Evolutionary conservation across 2,888 invertebrate genomes (phyloP), one percentile per base, ranked within the genome.

Genomic region (Zaprionus bogoriensis): DNA sequence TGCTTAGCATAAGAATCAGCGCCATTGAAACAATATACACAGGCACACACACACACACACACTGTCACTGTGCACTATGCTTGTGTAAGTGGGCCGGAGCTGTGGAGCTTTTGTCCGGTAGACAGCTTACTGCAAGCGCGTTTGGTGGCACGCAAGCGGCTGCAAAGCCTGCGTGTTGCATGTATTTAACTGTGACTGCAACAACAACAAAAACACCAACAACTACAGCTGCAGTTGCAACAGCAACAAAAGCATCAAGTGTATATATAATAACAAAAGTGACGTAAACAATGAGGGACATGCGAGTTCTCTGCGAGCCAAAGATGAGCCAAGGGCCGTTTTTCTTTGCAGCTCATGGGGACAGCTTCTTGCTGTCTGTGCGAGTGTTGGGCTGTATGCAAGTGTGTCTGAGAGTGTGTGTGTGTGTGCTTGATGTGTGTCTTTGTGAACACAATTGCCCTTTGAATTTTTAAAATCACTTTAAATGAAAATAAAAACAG

Each of bases 391-490:
- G 9, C 17, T 22, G 12, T 23, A 17, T 50, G 39, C 25, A 2
- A 44, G 57, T 20, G 45, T 45, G 20, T 38, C 14, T 59, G 41
- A 50, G 32, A 30, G 32, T 25, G 32, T 46, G 36, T 45, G 36
- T 52, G 52, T 59, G 38, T 52, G 48, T 47, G 30, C 4, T 6
- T 47, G 46, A 22, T 53, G 41, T 47, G 32, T 58, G 48, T 51
- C 52, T 70, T 47, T 63, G 67, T 54, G 59, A 68, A 72, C 74
- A 85, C 85, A 85, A 88, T 85, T 78, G 77, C 74, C 80, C 80
- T 87, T 84, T 78, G 80, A 70, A 87, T 87, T 87, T 84, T 83
- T 83, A 74, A 87, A 87, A 87, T 82, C 81, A 77, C 74, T 87
- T 83, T 81, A 84, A 87, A 74, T 74, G 81, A 84, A 84, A 84